Evolutionary conservation across 2,888 invertebrate species (phyloP), one percentile per base, ranked within the genome.

Genomic region (Charanyca ferruginea): DNA sequence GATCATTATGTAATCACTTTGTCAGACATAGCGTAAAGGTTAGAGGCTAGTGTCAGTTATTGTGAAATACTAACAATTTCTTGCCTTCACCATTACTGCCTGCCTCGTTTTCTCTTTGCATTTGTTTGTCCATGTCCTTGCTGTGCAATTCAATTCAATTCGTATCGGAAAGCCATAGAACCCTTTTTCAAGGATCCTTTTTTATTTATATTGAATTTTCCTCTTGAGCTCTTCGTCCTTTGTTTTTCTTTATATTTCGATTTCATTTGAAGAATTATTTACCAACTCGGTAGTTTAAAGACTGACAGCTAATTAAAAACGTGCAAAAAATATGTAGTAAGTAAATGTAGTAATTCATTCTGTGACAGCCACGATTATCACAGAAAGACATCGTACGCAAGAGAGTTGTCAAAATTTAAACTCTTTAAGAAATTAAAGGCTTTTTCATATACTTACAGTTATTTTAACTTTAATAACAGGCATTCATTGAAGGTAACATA

Each of bases 401-500:
- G 38, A 74, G 48, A 60, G 65, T 49, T 66, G 70, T 63, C 77
- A 74, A 74, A 69, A 63, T 54, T 62, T 11, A 42, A 52, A 58
- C 20, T 58, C 23, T 23, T 49, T 52, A 51, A 45, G 41, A 72
- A 73, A 62, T 73, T 77, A 44, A 78, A 68, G 6, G 2, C 23
- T 51, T 65, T 70, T 73, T 54, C 53, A 38, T 57, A 72, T 44
- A 64, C 44, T 53, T 63, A 62, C 57, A 58, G 78, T 77, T 68
- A 73, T 68, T 77, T 70, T 55, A 71, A 58, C 55, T 72, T 71
- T 52, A 71, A 66, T 66, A 70, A 72, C 70, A 28, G 32, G 52
- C 57, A 61, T 62, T 67, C 44, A 82, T 64, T 62, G 57, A 64
- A 77, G 62, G 68, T 62, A 67, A 79, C 61, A 62, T 66, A 74